These are phyloP conservation scores for Neria commutata DNA, from an alignment of 2,888 invertebrate species.

Conservation along the genomic window DNA sequence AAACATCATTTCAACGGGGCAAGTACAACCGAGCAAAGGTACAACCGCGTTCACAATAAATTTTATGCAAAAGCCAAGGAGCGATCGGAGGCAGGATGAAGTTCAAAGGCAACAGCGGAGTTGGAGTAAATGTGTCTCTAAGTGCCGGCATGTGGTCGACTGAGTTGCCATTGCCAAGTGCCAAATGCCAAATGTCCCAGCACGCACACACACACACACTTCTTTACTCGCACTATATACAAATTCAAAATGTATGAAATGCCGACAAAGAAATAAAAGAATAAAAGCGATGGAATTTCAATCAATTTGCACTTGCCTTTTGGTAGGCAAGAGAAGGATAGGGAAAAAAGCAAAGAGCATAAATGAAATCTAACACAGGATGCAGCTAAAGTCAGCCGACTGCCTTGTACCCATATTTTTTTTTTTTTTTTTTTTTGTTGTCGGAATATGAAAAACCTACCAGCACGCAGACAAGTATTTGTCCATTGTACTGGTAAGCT, in stretches of 20 bases:
- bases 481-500: too few species aligned
- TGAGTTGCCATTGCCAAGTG: not conserved
- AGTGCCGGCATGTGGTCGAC: too few species aligned
- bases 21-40: not conserved
- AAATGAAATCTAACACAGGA: too few species aligned
- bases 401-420: too few species aligned
- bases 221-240: too few species aligned
- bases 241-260: conserved; percentile 1
- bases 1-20: not conserved
- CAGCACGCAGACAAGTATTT: too few species aligned
- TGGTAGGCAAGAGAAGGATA: not conserved
- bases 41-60: not conserved
- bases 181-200: not conserved
- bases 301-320: not conserved
- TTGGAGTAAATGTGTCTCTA: not conserved
- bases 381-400: too few species aligned
- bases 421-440: too few species aligned
- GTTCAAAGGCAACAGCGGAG: not conserved
- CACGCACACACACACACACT: too few species aligned
- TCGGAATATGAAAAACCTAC: too few species aligned
- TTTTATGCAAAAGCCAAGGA: not conserved
- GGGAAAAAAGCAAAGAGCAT: not conserved
- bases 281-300: not conserved
- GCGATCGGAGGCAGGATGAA: too few species aligned
- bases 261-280: not conserved